Evolutionary conservation across 2,797 vertebrate species (phyloP), one percentile per base, ranked within the genome.

Genomic region (Poliocrania exsul): DNA sequence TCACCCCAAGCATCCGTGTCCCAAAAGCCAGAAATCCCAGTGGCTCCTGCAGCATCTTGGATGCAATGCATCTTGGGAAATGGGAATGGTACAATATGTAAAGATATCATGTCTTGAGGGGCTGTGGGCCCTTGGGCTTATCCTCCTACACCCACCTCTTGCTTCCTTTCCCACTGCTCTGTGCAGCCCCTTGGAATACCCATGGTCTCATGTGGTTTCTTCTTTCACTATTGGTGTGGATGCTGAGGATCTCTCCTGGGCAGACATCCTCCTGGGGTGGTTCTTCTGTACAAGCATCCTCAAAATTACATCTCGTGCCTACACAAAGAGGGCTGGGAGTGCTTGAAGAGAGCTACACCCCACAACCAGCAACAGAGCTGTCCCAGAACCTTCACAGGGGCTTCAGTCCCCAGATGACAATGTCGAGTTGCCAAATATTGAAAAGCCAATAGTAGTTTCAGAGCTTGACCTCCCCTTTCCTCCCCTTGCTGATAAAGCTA

Each of bases 351-450:
- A 83, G 46, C 56, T 70, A 37, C 37, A 60, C 25, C 31, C 35
- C 4, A 0, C 13, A 70, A 13, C 8, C 62, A 82, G 38, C 73
- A 74, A 42, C 0, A 0, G 13, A 86, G 25, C 13, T 0, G 0
- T 31, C 5, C 54, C 46, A 89, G 71, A 25, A 57, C 28, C 40
- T 61, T 16, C 2, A 0, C 12, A 62, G 28, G 23, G 56, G 53
- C 28, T 40, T 14, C 40, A 26, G 37, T 57, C 33, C 21, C 21
- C 65, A 31, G 38, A 35, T 6, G 5, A 54, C 20, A 40, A 29
- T 4, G 20, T 9, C 1, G 1, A 92, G 28, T 2, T 31, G 44
- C 4, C 64, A 88, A 78, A 74, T 25, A 64, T 1, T 50, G 84
- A 66, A 38, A 38, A 83, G 38, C 6, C 25, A 58, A 23, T 1